Conservation (phyloP, 2,888 invertebrate genomes). For the Encarsia formosa region DNA sequence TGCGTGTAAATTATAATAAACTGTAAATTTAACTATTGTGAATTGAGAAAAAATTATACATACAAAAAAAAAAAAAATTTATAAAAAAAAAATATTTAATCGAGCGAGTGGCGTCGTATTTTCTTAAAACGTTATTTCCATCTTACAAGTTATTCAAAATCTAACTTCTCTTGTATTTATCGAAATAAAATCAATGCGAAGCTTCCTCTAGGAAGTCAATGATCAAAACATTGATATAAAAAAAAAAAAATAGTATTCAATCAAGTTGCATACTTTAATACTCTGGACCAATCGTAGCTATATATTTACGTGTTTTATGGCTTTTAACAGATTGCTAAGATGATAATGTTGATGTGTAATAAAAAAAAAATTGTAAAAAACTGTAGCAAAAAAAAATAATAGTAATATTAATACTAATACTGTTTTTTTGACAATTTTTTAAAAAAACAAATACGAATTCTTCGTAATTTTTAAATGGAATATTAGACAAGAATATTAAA, state of each 20-base stretch:
- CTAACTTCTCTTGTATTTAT: too few relatives aligned
- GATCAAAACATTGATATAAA: constrained; percentile 4
- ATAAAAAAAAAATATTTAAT: constrained; percentile 1
- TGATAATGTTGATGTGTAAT: constrained; percentile 10
- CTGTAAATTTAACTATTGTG: constrained; percentile 20
- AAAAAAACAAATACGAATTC: neutral
- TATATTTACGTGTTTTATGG: constrained; percentile 20
- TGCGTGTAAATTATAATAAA: constrained; percentile 17
- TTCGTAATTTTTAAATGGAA: neutral
- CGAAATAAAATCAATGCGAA: too few relatives aligned
- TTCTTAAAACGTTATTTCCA: too few relatives aligned
- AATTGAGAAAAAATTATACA: neutral
- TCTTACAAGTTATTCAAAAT: too few relatives aligned
- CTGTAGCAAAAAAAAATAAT: neutral
- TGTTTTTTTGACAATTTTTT: constrained; percentile 9
- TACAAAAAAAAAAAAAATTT: neutral
- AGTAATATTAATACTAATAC: constrained; percentile 1
- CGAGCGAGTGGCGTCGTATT: constrained; percentile 15
- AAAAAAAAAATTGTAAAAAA: neutral
- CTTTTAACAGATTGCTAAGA: constrained; percentile 13
- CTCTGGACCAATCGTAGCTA: constrained; percentile 27
- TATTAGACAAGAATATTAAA: neutral
- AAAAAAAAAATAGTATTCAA: constrained; percentile 3
- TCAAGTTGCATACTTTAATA: constrained; percentile 22
- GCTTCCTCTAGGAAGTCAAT: too few relatives aligned